Evolutionary conservation across 1,140 invertebrate species (phyloP).

Genomic region (Saccostrea cuccullata): DNA sequence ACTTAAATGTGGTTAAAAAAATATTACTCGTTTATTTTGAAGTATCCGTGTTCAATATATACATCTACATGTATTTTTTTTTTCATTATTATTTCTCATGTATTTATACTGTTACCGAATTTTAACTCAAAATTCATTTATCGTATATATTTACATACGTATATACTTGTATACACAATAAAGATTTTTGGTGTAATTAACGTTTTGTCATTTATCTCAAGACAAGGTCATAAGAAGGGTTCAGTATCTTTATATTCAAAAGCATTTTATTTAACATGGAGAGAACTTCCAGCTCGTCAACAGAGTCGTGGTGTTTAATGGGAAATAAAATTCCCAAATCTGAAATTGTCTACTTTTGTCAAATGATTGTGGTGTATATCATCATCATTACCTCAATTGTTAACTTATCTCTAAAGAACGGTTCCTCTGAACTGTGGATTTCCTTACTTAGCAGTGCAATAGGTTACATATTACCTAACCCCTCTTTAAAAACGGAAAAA

Average conservation of each 20-base stretch:
- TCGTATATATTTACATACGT: too few relatives aligned
- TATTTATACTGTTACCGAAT: too few relatives aligned
- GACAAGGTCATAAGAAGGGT: background rate
- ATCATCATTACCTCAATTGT: slow-evolving; percentile 49
- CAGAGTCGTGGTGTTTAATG: slow-evolving; percentile 6
- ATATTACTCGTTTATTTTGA: too few relatives aligned
- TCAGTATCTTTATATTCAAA: background rate
- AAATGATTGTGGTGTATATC: slow-evolving; percentile 50
- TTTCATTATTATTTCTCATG: too few relatives aligned
- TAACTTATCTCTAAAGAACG: slow-evolving; percentile 47
- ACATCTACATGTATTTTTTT: too few relatives aligned
- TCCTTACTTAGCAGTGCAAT: slow-evolving; percentile 47
- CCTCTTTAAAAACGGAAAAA: slow-evolving; percentile 37
- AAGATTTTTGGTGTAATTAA: background rate
- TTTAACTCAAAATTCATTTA: too few relatives aligned
- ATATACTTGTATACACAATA: background rate
- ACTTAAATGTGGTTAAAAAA: too few relatives aligned
- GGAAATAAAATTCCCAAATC: slow-evolving; percentile 41
- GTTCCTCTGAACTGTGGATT: slow-evolving; percentile 40
- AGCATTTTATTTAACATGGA: background rate
- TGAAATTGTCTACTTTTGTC: slow-evolving; percentile 57
- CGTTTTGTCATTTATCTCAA: background rate
- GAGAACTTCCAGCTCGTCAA: background rate
- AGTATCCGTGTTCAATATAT: too few relatives aligned
- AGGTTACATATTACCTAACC: slow-evolving; percentile 41